Evolutionary conservation across 2,797 vertebrate genomes (phyloP).

Genomic region (Pangasius larnaudii): DNA sequence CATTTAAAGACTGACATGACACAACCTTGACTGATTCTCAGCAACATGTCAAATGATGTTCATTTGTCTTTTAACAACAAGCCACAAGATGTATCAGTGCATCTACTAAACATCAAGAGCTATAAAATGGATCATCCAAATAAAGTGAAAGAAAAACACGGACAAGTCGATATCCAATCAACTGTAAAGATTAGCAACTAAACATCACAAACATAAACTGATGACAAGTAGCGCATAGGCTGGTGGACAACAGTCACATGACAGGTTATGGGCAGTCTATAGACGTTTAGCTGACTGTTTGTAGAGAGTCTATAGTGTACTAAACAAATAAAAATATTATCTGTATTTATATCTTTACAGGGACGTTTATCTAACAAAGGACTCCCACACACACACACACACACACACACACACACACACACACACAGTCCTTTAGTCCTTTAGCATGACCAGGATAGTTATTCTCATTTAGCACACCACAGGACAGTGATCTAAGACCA

Average conservation of each 20-base stretch:
- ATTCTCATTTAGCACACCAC: slow-evolving; percentile 29
- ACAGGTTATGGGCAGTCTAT: not conserved
- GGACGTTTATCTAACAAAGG: slow-evolving; percentile 11
- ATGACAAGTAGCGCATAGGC: not conserved
- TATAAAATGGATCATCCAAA: not conserved
- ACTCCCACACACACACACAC: not conserved
- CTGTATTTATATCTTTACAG: not conserved
- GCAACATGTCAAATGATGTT: not conserved
- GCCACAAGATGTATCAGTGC: not conserved
- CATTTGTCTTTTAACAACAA: not conserved
- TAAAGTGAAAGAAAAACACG: not conserved
- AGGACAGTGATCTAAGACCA: slow-evolving; percentile 45
- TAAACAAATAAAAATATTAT: not conserved
- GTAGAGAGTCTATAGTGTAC: not conserved
- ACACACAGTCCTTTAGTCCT: slow-evolving; percentile 13
- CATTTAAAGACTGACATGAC: not conserved
- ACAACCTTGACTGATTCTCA: not conserved
- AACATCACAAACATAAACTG: not conserved
- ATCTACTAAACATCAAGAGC: not conserved
- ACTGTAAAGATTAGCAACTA: not conserved
- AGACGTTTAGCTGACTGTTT: not conserved
- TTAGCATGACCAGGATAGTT: slow-evolving; percentile 14
- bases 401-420: slow-evolving; percentile 1
- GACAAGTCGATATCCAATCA: not conserved
- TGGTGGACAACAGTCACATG: not conserved